Conservation (phyloP, 2,113 vertebrate genomes). For the Pseudonaja textilis region DNA sequence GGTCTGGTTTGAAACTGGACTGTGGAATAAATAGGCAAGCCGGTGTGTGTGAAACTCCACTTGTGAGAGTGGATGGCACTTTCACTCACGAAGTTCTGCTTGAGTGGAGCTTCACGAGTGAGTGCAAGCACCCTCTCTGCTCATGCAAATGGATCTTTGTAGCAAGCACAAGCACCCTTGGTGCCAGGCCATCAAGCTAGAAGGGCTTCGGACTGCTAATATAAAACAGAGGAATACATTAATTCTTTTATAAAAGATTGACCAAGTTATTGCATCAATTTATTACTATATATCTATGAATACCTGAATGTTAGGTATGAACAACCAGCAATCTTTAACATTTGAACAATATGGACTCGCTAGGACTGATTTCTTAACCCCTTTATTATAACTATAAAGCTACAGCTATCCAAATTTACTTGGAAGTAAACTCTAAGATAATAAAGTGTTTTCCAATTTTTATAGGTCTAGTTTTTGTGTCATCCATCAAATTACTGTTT, state of each 20-base stretch:
- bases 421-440: neutral
- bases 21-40: neutral
- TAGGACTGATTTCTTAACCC: neutral
- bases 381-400: neutral
- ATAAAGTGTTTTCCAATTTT: neutral
- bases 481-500: neutral
- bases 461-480: neutral
- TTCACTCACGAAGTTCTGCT: no score
- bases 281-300: neutral
- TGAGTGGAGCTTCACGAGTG: neutral
- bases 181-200: neutral
- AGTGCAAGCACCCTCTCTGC: neutral
- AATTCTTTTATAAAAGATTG: neutral
- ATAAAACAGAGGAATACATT: constrained; percentile 15
- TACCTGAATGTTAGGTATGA: neutral
- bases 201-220: neutral
- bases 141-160: neutral
- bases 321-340: neutral
- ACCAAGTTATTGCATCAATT: neutral
- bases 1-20: neutral
- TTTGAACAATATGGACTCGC: neutral
- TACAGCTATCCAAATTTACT: neutral
- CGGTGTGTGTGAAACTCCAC: neutral
- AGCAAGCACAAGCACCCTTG: neutral
- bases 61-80: no score